Conservation (phyloP, 2,888 invertebrate genomes). For the Drosophila atroscutellata region DNA sequence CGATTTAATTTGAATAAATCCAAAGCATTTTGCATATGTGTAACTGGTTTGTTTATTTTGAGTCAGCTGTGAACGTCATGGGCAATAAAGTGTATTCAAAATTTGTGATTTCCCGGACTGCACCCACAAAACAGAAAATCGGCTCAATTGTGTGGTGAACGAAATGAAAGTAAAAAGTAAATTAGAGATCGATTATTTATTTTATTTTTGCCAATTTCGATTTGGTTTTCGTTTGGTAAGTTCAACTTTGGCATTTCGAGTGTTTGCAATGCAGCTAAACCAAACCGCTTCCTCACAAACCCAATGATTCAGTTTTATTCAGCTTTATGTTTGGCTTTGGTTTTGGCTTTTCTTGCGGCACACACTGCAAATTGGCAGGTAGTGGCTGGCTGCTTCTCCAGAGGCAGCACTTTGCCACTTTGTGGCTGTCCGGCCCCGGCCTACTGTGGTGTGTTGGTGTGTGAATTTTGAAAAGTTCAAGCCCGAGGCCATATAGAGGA, state of each 20-base stretch:
- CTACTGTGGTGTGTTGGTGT: conserved; percentile 25
- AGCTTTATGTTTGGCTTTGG: conserved; percentile 26
- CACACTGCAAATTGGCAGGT: conserved; percentile 61
- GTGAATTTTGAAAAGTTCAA: conserved; percentile 52
- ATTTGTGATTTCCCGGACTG: conserved; percentile 26
- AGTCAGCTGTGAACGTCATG: not conserved
- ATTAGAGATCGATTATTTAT: conserved; percentile 32
- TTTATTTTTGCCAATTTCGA: conserved; percentile 3
- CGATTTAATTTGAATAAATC: conserved; percentile 55
- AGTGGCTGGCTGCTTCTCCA: conserved; percentile 29
- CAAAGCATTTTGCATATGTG: conserved; percentile 26
- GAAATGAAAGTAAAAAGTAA: conserved; percentile 56
- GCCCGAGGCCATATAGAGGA: conserved; percentile 40
- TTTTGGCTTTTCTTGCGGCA: conserved; percentile 40
- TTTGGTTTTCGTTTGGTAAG: conserved; percentile 25
- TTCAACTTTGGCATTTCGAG: conserved; percentile 68
- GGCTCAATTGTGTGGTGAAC: not conserved
- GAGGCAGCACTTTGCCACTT: conserved; percentile 7
- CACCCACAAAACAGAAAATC: conserved; percentile 25
- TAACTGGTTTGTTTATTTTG: conserved; percentile 13
- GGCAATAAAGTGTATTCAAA: conserved; percentile 7
- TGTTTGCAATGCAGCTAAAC: conserved; percentile 36
- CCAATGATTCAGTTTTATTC: conserved; percentile 64
- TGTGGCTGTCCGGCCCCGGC: conserved; percentile 16
- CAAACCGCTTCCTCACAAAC: conserved; percentile 32